Evolutionary conservation across 2,888 invertebrate species (phyloP), one percentile per base, ranked within the genome.

Genomic region (Tetrapedia diversipes): DNA sequence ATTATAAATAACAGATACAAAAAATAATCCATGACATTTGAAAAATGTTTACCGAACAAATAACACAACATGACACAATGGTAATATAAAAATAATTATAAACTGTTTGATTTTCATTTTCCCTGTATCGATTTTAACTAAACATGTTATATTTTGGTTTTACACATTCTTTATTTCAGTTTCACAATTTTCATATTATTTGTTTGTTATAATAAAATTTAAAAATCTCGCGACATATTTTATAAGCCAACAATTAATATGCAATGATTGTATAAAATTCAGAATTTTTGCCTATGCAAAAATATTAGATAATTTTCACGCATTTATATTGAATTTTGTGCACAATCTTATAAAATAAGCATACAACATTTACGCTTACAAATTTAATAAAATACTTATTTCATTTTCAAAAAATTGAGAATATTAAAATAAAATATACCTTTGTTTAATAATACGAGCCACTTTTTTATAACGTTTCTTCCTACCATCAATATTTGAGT

Each of bases 71-170:
- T 24, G 22, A 45, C 1, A 19, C 11, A 14, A 8, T 39, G n/a
- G 10, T 32, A 47, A 53, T 6, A 24, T 7, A 3, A 53, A 7
- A 8, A 34, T 37, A 45, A 41, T 47, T 56, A 43, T 47, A 16
- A 34, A 47, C 29, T 37, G 22, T 29, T 43, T 53, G 27, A 16
- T 27, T 79, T 79, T 77, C 78, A 37, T 79, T 79, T 79, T 71
- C 78, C 78, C 78, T 68, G 77, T 27, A 45, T 22, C 14, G 24
- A 6, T 59, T 51, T n/a, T 45, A 27, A 51, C 27, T 19, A 49
- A 37, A 27, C 34, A 43, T 11, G 39, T 41, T 29, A 24, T n/a
- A 10, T 57, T 16, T 39, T 59, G 41, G 19, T 45, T 14, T 47
- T 76, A 67, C 43, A 34, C 24, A 37, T 22, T 22, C 22, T 24